phyloP scores from a whole-genome alignment of 23 tunicate genomes.

The Oikopleura vanhoeffeni region DNA sequence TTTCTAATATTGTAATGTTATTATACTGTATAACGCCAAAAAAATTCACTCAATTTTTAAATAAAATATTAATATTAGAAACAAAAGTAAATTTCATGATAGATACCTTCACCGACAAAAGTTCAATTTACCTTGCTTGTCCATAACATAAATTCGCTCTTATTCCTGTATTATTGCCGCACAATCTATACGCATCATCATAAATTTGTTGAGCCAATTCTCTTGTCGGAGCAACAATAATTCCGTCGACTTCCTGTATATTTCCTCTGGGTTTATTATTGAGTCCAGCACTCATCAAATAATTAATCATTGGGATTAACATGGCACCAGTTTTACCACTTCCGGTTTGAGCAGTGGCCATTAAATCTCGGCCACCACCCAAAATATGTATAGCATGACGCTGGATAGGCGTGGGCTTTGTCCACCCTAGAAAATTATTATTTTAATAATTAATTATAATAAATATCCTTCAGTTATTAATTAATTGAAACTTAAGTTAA shows the following conservation, averaged over 20 bases:
- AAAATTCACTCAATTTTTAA: too few relatives aligned
- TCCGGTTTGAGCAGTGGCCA: conserved; percentile 15
- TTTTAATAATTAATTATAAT: too few relatives aligned
- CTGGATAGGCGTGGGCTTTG: conserved; percentile 14
- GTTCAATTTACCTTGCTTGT: background rate
- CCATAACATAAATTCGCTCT: background rate
- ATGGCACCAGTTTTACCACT: background rate
- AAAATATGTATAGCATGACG: background rate
- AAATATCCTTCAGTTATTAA: too few relatives aligned
- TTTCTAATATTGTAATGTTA: too few relatives aligned
- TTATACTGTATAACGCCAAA: too few relatives aligned
- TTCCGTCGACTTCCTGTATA: background rate
- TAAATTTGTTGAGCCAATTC: background rate
- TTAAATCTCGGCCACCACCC: background rate
- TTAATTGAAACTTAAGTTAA: too few relatives aligned
- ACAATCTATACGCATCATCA: background rate
- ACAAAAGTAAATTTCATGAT: too few relatives aligned
- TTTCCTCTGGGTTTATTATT: background rate
- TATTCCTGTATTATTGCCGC: conserved; percentile 1
- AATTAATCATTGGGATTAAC: background rate
- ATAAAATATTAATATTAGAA: too few relatives aligned
- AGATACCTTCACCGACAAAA: too few relatives aligned
- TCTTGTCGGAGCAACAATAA: background rate
- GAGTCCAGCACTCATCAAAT: background rate
- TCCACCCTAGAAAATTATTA: background rate